A percentile compares a stretch with the other conserved stretches of the same genome.
Conservation (phyloP, 1,140 invertebrate species). For the Nymphalis io region DNA sequence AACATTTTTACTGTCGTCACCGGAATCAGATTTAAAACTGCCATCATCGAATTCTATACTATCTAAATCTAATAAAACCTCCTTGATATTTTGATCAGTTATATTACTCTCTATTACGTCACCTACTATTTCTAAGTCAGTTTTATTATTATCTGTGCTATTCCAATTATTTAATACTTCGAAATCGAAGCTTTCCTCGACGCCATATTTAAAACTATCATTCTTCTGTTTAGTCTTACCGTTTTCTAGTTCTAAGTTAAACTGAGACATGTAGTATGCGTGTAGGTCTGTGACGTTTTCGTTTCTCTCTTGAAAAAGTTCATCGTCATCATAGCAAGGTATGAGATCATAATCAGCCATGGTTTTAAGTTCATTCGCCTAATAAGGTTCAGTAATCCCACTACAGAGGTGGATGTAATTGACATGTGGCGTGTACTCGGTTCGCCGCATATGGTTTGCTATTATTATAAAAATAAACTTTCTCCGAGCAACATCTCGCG, state of each 20-base stretch:
- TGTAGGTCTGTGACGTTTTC: conserved; percentile 68
- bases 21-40: conserved; percentile 55
- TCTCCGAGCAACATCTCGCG: conserved; percentile 69
- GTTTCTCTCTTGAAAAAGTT: conserved; percentile 63
- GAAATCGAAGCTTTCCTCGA: conserved; percentile 73
- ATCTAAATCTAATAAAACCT: conserved; percentile 71
- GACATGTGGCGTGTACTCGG: conserved; percentile 65
- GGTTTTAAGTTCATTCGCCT: conserved; percentile 70
- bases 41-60: conserved; percentile 70
- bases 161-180: conserved; percentile 66
- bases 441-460: conserved; percentile 72
- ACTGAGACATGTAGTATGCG: conserved; percentile 75
- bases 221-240: conserved; percentile 53
- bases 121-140: conserved; percentile 68
- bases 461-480: conserved; percentile 81
- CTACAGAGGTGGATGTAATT: conserved; percentile 60
- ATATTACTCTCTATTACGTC: conserved; percentile 67
- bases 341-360: conserved; percentile 72
- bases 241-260: conserved; percentile 73
- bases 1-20: conserved; percentile 46
- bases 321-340: conserved; percentile 57
- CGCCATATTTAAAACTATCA: conserved; percentile 66
- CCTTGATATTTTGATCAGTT: conserved; percentile 72
- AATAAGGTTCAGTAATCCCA: conserved; percentile 69
- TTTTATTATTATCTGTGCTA: conserved; percentile 44